phyloP scores from a whole-genome alignment of 2,888 invertebrate genomes.

The Megalurothrips usitatus region DNA sequence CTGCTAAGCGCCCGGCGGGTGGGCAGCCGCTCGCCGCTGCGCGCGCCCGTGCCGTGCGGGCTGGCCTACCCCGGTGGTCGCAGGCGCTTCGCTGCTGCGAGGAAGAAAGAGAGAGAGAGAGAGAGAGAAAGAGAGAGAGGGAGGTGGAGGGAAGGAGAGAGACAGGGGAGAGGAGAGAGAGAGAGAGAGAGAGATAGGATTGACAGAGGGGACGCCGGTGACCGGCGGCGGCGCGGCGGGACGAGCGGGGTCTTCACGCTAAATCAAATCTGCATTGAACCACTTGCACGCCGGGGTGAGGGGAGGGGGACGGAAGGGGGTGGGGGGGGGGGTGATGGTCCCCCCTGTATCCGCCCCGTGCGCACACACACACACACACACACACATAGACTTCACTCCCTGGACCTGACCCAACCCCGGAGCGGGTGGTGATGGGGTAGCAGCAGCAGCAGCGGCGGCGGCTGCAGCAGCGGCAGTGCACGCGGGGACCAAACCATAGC shows the following conservation, averaged over 20 bases:
- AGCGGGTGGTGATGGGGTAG: no score
- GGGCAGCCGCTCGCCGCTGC: no score
- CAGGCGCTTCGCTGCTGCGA: no score
- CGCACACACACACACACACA: no score
- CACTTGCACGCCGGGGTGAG: background rate
- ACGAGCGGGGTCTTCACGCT: background rate
- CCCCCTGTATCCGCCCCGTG: no score
- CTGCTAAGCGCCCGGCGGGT: no score
- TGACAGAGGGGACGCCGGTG: background rate
- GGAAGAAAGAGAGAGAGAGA: background rate
- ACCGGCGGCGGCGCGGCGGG: background rate
- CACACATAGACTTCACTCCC: no score
- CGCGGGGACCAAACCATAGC: background rate
- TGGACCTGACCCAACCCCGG: no score
- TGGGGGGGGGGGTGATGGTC: background rate
- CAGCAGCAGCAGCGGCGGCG: background rate
- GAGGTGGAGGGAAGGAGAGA: background rate
- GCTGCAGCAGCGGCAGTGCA: background rate
- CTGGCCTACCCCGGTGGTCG: no score
- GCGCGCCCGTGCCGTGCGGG: no score
- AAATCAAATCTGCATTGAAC: constrained; percentile 15
- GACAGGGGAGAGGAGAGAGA: background rate
- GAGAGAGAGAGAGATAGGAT: background rate
- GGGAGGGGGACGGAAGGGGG: background rate
- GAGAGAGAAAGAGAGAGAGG: background rate